phyloP scores from a whole-genome alignment of 2,888 invertebrate species.

The Lumbricus terrestris region DNA sequence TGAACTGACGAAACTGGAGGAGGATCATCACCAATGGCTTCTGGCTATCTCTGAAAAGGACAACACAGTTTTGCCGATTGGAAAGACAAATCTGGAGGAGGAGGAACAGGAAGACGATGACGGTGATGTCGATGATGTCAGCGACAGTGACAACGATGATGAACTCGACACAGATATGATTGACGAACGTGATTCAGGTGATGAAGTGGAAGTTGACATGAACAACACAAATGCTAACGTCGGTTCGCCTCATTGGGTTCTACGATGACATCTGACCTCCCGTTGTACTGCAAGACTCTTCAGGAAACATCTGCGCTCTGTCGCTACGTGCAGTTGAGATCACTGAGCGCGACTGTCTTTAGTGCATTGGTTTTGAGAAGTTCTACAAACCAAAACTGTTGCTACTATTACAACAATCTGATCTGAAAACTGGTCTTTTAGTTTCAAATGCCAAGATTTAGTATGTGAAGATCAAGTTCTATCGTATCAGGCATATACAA shows the following conservation, averaged over 20 bases:
- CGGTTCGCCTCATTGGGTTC: constrained; percentile 15
- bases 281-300: not conserved
- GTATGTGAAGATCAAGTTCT: too few species aligned
- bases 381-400: not conserved
- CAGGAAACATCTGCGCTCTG: not conserved
- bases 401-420: too few species aligned
- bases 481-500: too few species aligned
- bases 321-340: not conserved
- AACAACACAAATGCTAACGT: not conserved
- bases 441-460: too few species aligned
- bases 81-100: constrained; percentile 58
- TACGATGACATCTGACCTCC: too few species aligned
- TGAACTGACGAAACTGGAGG: constrained; percentile 71
- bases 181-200: constrained; percentile 40
- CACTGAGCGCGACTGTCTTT: not conserved
- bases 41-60: constrained; percentile 57
- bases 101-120: constrained; percentile 60
- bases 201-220: constrained; percentile 32
- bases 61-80: constrained; percentile 57
- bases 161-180: constrained; percentile 57
- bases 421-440: not conserved
- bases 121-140: constrained; percentile 58
- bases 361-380: not conserved
- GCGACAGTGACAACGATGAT: constrained; percentile 58
- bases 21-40: constrained; percentile 69